Base-by-base conservation (phyloP, 92 coral and sea anemone species). In the Diadumene lineata region DNA sequence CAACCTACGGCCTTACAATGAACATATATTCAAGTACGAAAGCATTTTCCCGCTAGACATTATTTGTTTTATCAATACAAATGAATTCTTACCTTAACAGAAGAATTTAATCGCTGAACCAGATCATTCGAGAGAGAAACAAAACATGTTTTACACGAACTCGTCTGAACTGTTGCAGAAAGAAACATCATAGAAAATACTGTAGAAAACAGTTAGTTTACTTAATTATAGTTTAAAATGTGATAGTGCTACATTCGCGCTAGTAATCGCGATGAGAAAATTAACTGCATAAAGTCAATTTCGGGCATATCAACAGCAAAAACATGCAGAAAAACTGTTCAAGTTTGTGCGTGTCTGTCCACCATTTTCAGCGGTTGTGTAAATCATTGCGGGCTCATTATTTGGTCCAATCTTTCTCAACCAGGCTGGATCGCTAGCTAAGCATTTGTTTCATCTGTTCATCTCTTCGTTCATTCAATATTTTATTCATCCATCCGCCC, bases 341-440 rank as follows among this genome's bases (percentile, higher is more conserved):
- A 6, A 4, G 63, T 53, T 53, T 53, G 3, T 15, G 24, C 24
- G 18, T 22, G 23, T 58, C 64, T 55, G 71, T 75, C 80, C 50
- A 48, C 80, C 80, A 75, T 75, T 64, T 75, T 75, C 80, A 75
- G 80, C 80, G 80, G 80, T 48, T 21, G 27, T n/a, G 11, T 0
- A n/a, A 53, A 10, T 22, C 31, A 71, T 13, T 50, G 78, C 32
- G 56, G 78, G 78, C 78, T 73, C 78, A 70, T 7, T 15, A 2
- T 30, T 66, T 18, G 21, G 8, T 43, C 48, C 71, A 33, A 26
- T 32, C 69, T 63, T 17, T 9, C 69, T 16, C 71, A 50, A n/a
- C n/a, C n/a, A n/a, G n/a, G n/a, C n/a, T n/a, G n/a, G 0, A 23
- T 19, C 23, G 21, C 6, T 15, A 46, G 75, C 1, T 50, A 0